phyloP scores from a whole-genome alignment of 1,140 invertebrate species.

The Eueides isabella region DNA sequence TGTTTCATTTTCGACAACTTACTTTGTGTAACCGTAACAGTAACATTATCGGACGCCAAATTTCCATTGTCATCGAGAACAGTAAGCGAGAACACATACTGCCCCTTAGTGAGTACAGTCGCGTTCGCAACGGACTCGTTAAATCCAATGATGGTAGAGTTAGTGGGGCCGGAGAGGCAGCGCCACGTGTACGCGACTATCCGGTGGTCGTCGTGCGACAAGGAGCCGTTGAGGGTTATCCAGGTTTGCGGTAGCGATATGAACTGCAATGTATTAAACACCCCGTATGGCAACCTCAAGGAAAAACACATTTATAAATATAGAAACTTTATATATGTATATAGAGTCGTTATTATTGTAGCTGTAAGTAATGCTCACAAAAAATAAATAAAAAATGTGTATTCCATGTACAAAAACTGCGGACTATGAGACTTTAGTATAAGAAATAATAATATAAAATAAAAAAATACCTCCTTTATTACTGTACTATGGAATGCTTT shows the following conservation, averaged over 20 bases:
- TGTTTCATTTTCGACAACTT: constrained; percentile 67
- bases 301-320: too few species aligned
- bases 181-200: constrained; percentile 93
- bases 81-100: constrained; percentile 92
- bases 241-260: constrained; percentile 91
- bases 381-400: too few species aligned
- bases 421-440: too few species aligned
- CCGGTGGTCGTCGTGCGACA: constrained; percentile 92
- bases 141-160: constrained; percentile 76
- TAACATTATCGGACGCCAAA: constrained; percentile 87
- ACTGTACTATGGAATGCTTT: not conserved
- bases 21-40: constrained; percentile 95
- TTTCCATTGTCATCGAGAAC: constrained; percentile 94
- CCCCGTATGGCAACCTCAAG: not conserved
- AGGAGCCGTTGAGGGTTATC: constrained; percentile 89
- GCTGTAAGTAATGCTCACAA: too few species aligned
- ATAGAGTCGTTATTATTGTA: too few species aligned
- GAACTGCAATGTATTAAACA: constrained; percentile 81
- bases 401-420: too few species aligned
- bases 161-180: constrained; percentile 86
- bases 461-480: too few species aligned
- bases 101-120: constrained; percentile 91
- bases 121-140: constrained; percentile 88
- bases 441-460: too few species aligned
- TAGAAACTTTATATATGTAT: too few species aligned